Evolutionary conservation across 2,113 vertebrate species (phyloP).

Genomic region (Desmodus rotundus): DNA sequence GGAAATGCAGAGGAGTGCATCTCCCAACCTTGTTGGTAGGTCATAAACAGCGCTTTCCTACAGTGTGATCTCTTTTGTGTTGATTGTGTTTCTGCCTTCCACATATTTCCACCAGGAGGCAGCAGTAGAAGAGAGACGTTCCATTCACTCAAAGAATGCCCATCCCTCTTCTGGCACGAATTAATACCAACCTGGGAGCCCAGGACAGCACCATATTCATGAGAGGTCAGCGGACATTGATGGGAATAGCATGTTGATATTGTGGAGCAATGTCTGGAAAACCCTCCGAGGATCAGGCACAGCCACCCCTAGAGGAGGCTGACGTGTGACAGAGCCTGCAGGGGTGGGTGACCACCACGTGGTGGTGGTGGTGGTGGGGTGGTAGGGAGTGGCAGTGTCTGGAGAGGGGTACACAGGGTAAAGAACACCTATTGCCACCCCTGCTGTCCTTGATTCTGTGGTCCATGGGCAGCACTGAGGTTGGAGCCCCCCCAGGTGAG

Average conservation of each 20-base stretch:
- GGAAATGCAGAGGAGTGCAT: not conserved
- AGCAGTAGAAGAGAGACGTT: not conserved
- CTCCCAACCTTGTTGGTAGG: not conserved
- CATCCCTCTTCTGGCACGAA: not conserved
- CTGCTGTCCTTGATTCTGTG: not conserved
- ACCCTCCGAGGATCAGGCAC: not conserved
- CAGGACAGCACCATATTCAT: not conserved
- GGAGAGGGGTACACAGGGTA: not conserved
- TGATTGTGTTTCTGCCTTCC: not conserved
- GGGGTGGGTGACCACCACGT: not conserved
- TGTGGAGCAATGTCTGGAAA: not conserved
- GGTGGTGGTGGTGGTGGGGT: rapidly evolving
- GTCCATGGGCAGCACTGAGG: not conserved
- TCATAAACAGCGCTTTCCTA: not conserved
- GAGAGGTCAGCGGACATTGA: not conserved
- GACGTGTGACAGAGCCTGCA: not conserved
- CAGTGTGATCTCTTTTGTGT: not conserved
- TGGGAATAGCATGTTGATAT: not conserved
- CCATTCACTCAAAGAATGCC: not conserved
- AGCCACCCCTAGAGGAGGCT: not conserved
- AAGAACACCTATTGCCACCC: not conserved
- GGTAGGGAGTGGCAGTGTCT: not conserved
- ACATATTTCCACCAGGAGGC: not conserved
- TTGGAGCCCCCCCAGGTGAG: not conserved
- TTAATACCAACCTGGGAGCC: not conserved